These are phyloP conservation scores for Cosmia trapezina DNA, from an alignment of 2,888 invertebrate genomes.

Conservation along the genomic window DNA sequence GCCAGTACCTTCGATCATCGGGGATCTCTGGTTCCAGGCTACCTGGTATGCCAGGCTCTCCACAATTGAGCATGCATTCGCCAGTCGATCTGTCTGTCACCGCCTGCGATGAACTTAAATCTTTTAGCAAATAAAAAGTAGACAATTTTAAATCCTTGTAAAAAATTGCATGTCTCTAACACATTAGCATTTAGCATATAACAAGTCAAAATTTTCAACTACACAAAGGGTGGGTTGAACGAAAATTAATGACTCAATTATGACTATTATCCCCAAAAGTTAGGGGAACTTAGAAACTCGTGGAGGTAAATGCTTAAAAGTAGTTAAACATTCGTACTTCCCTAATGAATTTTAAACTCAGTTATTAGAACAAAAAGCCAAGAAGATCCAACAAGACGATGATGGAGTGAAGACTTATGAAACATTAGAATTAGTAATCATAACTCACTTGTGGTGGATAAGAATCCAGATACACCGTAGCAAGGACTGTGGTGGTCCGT, in stretches of 20 bases:
- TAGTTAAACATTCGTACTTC: slow-evolving; percentile 11
- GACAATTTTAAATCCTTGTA: slow-evolving; percentile 5
- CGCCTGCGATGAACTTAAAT: slow-evolving; percentile 73
- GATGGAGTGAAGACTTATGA: not conserved
- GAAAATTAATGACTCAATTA: slow-evolving; percentile 51
- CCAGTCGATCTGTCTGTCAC: slow-evolving; percentile 87
- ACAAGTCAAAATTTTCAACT: slow-evolving; percentile 2
- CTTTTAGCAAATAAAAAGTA: slow-evolving; percentile 24
- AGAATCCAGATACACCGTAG: slow-evolving; percentile 92
- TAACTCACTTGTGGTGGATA: slow-evolving; percentile 83
- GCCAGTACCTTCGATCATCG: slow-evolving; percentile 94
- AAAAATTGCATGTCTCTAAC: slow-evolving; percentile 19
- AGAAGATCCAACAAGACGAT: not conserved
- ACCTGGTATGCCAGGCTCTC: slow-evolving; percentile 82
- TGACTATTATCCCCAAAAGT: slow-evolving; percentile 26
- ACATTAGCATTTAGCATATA: slow-evolving; percentile 24
- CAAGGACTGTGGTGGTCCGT: slow-evolving; percentile 92
- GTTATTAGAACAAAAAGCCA: not conserved
- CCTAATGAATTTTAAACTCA: slow-evolving; percentile 32
- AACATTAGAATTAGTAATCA: not conserved
- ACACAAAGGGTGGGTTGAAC: slow-evolving; percentile 26
- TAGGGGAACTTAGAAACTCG: slow-evolving; percentile 26
- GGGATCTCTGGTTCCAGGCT: slow-evolving; percentile 89
- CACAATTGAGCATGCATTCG: slow-evolving; percentile 89
- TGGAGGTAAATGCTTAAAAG: slow-evolving; percentile 13